phyloP scores from a whole-genome alignment of 1,140 invertebrate species.

The Drosophila sulfurigaster region DNA sequence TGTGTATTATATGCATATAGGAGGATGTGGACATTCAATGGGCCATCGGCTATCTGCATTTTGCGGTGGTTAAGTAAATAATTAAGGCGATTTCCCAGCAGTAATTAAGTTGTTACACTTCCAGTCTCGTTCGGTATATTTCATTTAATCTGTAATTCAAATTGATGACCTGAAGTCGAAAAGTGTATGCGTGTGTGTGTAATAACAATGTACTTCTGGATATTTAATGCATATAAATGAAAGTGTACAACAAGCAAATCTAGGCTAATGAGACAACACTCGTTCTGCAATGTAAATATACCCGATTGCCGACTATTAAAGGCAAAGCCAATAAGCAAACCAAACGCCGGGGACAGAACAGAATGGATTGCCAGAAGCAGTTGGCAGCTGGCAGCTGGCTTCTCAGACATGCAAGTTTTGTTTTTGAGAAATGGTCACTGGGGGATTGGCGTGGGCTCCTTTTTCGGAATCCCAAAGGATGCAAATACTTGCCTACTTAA shows the following conservation, averaged over 20 bases:
- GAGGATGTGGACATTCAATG: constrained; percentile 6
- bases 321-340: neutral
- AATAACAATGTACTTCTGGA: constrained; percentile 13
- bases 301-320: neutral
- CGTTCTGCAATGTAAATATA: neutral
- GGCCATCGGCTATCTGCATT: constrained; percentile 24
- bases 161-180: constrained; percentile 24
- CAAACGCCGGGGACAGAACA: neutral
- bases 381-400: neutral
- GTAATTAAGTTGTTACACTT: constrained; percentile 72
- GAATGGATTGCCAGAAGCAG: neutral
- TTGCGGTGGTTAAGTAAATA: constrained; percentile 48
- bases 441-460: neutral
- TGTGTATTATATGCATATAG: neutral
- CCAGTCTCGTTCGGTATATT: constrained; percentile 33
- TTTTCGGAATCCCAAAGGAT: constrained; percentile 1
- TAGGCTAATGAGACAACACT: constrained; percentile 4
- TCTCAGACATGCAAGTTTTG: constrained; percentile 6
- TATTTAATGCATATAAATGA: constrained; percentile 29
- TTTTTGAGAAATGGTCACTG: neutral
- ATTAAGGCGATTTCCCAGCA: constrained; percentile 66
- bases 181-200: neutral
- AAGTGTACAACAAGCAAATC: constrained; percentile 3
- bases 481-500: neutral
- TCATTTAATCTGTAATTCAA: constrained; percentile 50